Percentiles rank a stretch among this genome's conserved stretches.
phyloP scores from a whole-genome alignment of 2,797 vertebrate species.

The Fistularia commersonii region DNA sequence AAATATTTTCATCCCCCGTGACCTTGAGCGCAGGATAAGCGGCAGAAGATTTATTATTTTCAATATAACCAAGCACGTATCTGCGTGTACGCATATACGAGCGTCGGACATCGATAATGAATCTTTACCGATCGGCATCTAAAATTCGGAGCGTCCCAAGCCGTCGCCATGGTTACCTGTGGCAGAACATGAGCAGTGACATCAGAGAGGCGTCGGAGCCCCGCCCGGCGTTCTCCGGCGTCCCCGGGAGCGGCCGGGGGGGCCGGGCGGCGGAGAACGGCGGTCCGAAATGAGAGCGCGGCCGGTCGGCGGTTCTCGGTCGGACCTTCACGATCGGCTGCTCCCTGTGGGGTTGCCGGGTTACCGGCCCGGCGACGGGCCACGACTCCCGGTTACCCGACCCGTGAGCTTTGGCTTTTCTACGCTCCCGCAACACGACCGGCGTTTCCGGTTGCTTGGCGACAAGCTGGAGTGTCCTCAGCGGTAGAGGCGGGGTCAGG shows the following conservation, averaged over 20 bases:
- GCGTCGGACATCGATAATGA: too few species aligned
- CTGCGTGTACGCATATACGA: too few species aligned
- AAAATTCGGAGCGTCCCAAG: too few species aligned
- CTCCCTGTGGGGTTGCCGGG: neutral
- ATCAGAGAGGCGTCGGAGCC: slow-evolving; percentile 44
- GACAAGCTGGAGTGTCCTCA: slow-evolving; percentile 25
- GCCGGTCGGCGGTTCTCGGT: neutral
- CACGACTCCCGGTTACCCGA: slow-evolving; percentile 44
- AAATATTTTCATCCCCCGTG: too few species aligned
- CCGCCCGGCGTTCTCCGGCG: slow-evolving; percentile 1
- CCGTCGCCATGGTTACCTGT: slow-evolving; percentile 50
- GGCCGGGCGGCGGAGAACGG: neutral
- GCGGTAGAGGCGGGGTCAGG: slow-evolving; percentile 35
- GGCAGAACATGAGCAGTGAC: slow-evolving; percentile 51
- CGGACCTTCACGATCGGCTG: slow-evolving; percentile 7
- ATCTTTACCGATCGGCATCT: too few species aligned
- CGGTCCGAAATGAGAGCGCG: neutral
- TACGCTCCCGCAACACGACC: slow-evolving; percentile 22
- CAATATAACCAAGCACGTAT: too few species aligned
- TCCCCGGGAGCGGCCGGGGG: slow-evolving; percentile 19
- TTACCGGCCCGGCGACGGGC: slow-evolving; percentile 5
- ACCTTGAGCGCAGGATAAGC: too few species aligned
- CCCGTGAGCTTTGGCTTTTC: slow-evolving; percentile 22
- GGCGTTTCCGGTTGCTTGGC: slow-evolving; percentile 26
- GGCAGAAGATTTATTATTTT: too few species aligned